phyloP scores from a whole-genome alignment of 2,888 invertebrate species.

The Hirtodrosophila alboralis region DNA sequence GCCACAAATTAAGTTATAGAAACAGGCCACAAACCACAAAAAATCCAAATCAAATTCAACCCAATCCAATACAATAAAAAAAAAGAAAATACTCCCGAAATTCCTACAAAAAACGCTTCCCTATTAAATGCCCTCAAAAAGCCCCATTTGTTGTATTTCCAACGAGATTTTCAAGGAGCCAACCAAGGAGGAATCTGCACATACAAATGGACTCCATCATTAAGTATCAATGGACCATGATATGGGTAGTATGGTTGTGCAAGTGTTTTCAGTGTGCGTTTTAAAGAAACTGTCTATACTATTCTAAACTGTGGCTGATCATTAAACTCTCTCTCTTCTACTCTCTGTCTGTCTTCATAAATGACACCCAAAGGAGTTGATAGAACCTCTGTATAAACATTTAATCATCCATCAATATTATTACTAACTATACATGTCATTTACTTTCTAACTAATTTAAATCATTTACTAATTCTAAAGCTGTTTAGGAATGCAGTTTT shows the following conservation, averaged over 20 bases:
- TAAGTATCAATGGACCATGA: slow-evolving; percentile 65
- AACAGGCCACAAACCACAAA: slow-evolving; percentile 49
- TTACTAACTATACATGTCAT: slow-evolving; percentile 20
- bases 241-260: slow-evolving; percentile 80
- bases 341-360: slow-evolving; percentile 50
- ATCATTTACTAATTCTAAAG: slow-evolving; percentile 45
- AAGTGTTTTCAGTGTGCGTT: slow-evolving; percentile 64
- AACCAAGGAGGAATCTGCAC: slow-evolving; percentile 22
- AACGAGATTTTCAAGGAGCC: slow-evolving; percentile 38
- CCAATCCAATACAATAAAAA: slow-evolving; percentile 34
- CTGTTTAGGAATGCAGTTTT: slow-evolving; percentile 46
- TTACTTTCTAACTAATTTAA: slow-evolving; percentile 25
- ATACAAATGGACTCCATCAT: slow-evolving; percentile 30
- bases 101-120: slow-evolving; percentile 32
- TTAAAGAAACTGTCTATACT: slow-evolving; percentile 42
- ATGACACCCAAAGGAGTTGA: slow-evolving; percentile 47
- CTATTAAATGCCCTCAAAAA: slow-evolving; percentile 38
- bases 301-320: slow-evolving; percentile 60
- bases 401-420: slow-evolving; percentile 19
- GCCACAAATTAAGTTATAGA: slow-evolving; percentile 22
- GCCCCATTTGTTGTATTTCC: slow-evolving; percentile 36
- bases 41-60: too few species aligned
- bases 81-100: too few species aligned
- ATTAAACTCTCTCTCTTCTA: slow-evolving; percentile 33
- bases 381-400: slow-evolving; percentile 42